Base-by-base conservation (phyloP, 2,888 invertebrate genomes). In the Pseudococcus viburni region DNA sequence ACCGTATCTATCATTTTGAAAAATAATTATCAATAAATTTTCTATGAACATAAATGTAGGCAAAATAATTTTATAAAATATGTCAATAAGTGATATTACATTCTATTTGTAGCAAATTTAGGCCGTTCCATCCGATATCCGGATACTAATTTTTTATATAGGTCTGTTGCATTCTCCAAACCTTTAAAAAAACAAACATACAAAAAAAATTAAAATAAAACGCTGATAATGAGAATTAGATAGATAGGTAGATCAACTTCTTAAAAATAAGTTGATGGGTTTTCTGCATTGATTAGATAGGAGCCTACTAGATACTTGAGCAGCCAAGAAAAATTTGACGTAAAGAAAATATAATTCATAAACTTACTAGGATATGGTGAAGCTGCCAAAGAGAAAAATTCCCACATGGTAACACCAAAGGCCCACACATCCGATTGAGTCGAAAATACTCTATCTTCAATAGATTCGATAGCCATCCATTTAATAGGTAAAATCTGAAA, bases 351-450 rank as follows among this genome's bases (percentile, higher is more conserved):
- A n/a, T n/a, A n/a, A n/a, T n/a, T n/a, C n/a, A n/a, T n/a, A n/a
- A n/a, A 39, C 7, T 0, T 90, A 93, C 92, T 95, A 0, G 97
- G 96, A 92, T 97, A 97, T 0, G 97, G 97, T 0, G 95, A 96
- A 91, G 95, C 94, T 0, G 96, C 96, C 11, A 97, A 92, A 0
- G 96, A 95, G 91, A 97, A 97, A 85, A 97, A 93, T 91, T 97
- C 97, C 97, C 97, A 97, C 0, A 97, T 91, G 0, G 97, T 96
- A 89, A 97, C 95, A 5, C 97, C 97, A 91, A 95, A 97, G 0
- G 98, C 96, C 98, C 98, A 98, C 89, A 98, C 96, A 91, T 98
- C 98, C 0, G 98, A 98, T 91, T 98, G 97, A 0, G 96, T 97
- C 0, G 98, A 98, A 91, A 98, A 99, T 59, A 97, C 94, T 88